Evolutionary conservation across 2,113 vertebrate genomes (phyloP).

Genomic region (Potamarius usumacintae): DNA sequence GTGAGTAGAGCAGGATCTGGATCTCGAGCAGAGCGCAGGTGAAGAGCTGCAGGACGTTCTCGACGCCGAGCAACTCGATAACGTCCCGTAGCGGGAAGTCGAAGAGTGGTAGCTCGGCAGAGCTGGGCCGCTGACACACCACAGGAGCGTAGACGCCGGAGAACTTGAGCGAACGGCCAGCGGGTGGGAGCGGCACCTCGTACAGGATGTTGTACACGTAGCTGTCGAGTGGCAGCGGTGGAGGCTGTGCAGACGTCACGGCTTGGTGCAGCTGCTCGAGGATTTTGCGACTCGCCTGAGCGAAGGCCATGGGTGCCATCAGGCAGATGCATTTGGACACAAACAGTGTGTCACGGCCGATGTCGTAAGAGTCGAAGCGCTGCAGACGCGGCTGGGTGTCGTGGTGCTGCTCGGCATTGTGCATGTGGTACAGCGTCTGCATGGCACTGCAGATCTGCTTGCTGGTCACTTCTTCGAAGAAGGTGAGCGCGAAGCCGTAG

Average conservation of each 20-base stretch:
- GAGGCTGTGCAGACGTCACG: conserved; percentile 88
- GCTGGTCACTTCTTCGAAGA: conserved; percentile 98
- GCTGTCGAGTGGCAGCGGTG: conserved; percentile 95
- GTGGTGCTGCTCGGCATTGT: conserved; percentile 94
- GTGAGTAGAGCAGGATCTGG: conserved; percentile 98
- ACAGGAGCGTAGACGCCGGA: conserved; percentile 92
- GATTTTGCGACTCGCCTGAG: conserved; percentile 90
- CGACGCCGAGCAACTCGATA: conserved; percentile 91
- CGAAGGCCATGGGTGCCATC: conserved; percentile 95
- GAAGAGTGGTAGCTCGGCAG: conserved; percentile 90
- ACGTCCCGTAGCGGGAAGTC: conserved; percentile 91
- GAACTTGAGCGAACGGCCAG: conserved; percentile 93
- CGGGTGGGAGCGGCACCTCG: conserved; percentile 93
- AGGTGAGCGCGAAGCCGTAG: conserved; percentile 95
- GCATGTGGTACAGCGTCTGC: conserved; percentile 99
- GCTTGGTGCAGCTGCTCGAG: conserved; percentile 92
- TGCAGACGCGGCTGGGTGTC: conserved; percentile 78
- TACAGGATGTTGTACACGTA: conserved; percentile 98
- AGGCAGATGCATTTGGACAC: conserved; percentile 98
- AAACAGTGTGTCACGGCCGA: conserved; percentile 92
- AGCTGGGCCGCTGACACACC: conserved; percentile 95
- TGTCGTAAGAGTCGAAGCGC: conserved; percentile 97
- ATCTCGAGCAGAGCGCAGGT: conserved; percentile 96
- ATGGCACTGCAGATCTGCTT: conserved; percentile 99
- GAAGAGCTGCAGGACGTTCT: conserved; percentile 96